Conservation (phyloP, 2,113 vertebrate genomes). For the Eurystomus gularis region DNA sequence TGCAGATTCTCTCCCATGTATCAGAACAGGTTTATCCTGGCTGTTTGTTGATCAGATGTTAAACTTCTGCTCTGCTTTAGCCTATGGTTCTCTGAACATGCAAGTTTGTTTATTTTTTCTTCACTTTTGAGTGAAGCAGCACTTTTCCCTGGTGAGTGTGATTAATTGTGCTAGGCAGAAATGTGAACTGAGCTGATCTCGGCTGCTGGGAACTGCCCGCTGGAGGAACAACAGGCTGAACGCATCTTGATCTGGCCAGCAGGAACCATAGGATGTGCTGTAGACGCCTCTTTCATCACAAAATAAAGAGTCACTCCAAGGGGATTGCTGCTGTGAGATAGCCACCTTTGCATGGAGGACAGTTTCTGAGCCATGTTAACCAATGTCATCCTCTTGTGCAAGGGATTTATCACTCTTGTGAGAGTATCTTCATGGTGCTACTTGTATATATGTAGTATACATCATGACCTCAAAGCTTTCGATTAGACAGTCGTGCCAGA, state of each 20-base stretch:
- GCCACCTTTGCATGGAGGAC: neutral
- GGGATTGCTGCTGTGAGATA: neutral
- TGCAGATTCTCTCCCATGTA: neutral
- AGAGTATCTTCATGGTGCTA: neutral
- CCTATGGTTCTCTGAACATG: neutral
- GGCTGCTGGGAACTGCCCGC: neutral
- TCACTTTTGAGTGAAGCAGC: neutral
- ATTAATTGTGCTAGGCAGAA: neutral
- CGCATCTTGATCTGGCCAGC: accelerated
- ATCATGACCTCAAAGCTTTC: neutral
- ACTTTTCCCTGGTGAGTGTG: neutral
- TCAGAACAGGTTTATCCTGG: neutral
- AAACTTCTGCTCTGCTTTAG: neutral
- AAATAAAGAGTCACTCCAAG: neutral
- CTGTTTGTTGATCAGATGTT: neutral
- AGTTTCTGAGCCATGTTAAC: neutral
- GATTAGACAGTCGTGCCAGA: neutral
- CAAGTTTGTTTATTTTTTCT: neutral
- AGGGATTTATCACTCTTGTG: neutral
- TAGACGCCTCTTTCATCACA: accelerated
- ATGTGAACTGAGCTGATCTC: neutral
- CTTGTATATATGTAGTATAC: too few species aligned
- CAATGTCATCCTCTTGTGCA: neutral
- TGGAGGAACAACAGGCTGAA: neutral
- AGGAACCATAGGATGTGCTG: neutral